Conservation (phyloP, 30 jellyfish, hydroid and myxozoan species). For the Hydractinia symbiolongicarpus region DNA sequence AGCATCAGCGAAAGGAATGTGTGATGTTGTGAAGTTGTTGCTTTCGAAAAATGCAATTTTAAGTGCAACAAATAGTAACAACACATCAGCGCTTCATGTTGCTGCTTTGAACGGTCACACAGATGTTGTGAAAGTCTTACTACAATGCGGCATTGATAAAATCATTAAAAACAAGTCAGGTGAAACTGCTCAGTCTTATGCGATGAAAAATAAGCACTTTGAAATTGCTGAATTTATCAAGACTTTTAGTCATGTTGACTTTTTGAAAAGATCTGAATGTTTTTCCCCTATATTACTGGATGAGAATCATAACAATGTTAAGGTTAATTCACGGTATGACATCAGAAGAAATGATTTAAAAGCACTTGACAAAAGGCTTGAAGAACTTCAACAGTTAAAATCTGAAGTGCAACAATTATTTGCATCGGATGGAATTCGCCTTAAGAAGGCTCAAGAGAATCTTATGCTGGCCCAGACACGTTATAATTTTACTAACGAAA, state of each 20-base stretch:
- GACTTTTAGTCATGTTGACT: neutral
- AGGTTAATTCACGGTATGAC: neutral
- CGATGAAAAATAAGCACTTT: neutral
- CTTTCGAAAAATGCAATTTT: constrained; percentile 23
- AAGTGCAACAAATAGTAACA: neutral
- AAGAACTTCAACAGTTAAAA: neutral
- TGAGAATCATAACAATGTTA: too few species aligned
- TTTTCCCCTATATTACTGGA: too few species aligned
- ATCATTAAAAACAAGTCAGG: neutral
- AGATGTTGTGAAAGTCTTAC: neutral
- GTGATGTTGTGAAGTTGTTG: constrained; percentile 52
- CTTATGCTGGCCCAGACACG: constrained; percentile 4
- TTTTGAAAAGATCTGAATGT: neutral
- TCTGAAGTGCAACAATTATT: neutral
- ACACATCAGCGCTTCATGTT: constrained; percentile 7
- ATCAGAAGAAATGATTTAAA: neutral
- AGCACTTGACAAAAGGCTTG: neutral
- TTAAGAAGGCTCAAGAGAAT: constrained; percentile 4
- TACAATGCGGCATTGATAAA: neutral
- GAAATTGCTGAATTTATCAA: constrained; percentile 1
- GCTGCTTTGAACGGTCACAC: neutral
- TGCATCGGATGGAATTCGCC: neutral
- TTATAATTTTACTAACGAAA: neutral
- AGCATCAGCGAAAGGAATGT: constrained; percentile 66
- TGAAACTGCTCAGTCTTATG: neutral